These are phyloP conservation scores for Xerus inauris DNA, from an alignment of 2,113 vertebrate genomes.

Conservation along the genomic window DNA sequence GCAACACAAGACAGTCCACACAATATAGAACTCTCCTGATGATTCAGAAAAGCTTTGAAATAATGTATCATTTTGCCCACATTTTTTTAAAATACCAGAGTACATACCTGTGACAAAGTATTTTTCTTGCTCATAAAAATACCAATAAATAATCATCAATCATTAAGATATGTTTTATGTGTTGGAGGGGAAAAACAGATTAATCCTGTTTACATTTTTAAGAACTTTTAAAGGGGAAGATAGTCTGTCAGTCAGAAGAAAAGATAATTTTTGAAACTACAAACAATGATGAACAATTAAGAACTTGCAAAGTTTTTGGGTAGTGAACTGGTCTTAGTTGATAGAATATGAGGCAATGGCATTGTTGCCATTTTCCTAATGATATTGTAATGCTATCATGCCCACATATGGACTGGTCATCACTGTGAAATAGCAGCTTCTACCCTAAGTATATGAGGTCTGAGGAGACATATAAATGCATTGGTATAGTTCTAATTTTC, in stretches of 20 bases:
- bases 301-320: background rate
- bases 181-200: background rate
- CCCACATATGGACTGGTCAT: background rate
- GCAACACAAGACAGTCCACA: background rate
- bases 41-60: background rate
- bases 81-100: background rate
- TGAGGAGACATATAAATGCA: background rate
- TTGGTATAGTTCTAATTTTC: background rate
- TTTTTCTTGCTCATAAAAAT: conserved; percentile 48
- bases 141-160: background rate
- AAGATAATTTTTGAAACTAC: background rate
- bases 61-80: background rate
- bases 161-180: background rate
- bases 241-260: background rate
- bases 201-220: background rate
- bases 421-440: background rate
- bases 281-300: background rate
- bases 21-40: background rate
- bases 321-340: conserved; percentile 21
- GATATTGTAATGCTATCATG: background rate
- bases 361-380: background rate
- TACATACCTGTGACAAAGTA: background rate
- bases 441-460: background rate
- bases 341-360: background rate
- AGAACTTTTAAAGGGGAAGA: background rate